A percentile compares a stretch with the other conserved stretches of the same genome.
phyloP scores from a whole-genome alignment of 2,797 vertebrate genomes.

The Sebastes diploproa region DNA sequence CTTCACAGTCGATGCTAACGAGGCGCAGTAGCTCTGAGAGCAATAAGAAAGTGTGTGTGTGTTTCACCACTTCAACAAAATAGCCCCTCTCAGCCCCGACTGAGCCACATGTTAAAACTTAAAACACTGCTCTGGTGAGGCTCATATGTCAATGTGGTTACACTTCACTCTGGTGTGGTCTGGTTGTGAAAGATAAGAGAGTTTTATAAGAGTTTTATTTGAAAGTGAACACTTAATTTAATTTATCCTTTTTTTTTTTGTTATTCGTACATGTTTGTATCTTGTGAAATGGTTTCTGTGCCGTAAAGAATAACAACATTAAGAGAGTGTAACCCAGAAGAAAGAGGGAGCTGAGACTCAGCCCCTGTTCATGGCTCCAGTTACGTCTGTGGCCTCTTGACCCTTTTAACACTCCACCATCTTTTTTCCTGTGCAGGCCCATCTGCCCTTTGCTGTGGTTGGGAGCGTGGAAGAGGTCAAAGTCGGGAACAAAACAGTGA shows the following conservation, averaged over 20 bases:
- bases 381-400: conserved; percentile 8
- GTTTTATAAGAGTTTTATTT: background rate
- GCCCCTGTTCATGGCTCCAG: background rate
- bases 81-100: background rate
- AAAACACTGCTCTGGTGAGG: conserved; percentile 19
- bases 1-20: conserved; percentile 39
- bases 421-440: conserved; percentile 82
- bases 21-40: conserved; percentile 29
- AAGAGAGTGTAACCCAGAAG: background rate
- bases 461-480: conserved; percentile 98
- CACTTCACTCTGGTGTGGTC: conserved; percentile 39
- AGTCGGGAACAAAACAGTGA: conserved; percentile 96
- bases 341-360: background rate
- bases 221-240: background rate
- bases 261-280: background rate
- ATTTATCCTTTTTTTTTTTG: background rate
- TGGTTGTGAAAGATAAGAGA: conserved; percentile 35
- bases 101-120: conserved; percentile 33
- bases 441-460: conserved; percentile 97
- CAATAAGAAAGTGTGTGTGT: conserved; percentile 28
- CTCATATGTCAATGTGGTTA: conserved; percentile 20
- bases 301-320: background rate
- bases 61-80: conserved; percentile 44
- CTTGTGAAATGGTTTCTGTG: background rate
- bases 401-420: background rate